Evolutionary conservation across 2,797 vertebrate species (phyloP), one percentile per base, ranked within the genome.

Genomic region (Sebastiscus albofasciatus): DNA sequence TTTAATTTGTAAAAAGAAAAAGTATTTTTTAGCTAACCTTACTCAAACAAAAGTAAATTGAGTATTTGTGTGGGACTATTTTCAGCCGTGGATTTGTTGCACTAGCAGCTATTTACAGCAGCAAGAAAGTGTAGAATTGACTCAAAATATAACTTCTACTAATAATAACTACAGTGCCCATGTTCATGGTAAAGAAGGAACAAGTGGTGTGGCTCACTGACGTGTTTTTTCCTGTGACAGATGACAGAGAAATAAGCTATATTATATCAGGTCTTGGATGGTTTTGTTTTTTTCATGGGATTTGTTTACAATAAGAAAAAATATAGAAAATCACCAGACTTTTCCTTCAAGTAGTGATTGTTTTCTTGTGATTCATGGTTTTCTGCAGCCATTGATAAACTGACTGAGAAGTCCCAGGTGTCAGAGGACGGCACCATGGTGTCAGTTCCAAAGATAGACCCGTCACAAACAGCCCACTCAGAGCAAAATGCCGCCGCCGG

Each of bases 381-480:
- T 78, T 3, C 29, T 65, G 33, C 86, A 99, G 98, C 95, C 55
- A 99, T 99, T 12, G 98, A 99, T 88, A 99, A 99, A 84, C 96
- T 99, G 76, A 99, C 98, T 0, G 98, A 99, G 92, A 98, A 98
- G 93, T 97, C 98, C 0, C 98, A 99, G 94, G 98, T 99, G 4
- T 99, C 98, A 0, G 97, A 99, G 84, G 98, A 99, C 2, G 99
- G 99, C 24, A 99, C 98, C 59, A 96, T 99, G 96, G 93, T 97
- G 61, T 96, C 97, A 0, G 75, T 99, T 84, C 96, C 97, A 74
- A 96, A 96, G 0, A 70, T 52, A 33, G 96, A 96, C 36, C 75
- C 91, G 29, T 87, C 90, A 8, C 93, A 92, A 42, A 72, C 89
- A 20, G 90, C 88, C 0, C 80, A 75, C 2, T 42, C 85, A 3